Evolutionary conservation across 2,113 vertebrate genomes (phyloP), one percentile per base, ranked within the genome.

Genomic region (Festucalex cinctus): DNA sequence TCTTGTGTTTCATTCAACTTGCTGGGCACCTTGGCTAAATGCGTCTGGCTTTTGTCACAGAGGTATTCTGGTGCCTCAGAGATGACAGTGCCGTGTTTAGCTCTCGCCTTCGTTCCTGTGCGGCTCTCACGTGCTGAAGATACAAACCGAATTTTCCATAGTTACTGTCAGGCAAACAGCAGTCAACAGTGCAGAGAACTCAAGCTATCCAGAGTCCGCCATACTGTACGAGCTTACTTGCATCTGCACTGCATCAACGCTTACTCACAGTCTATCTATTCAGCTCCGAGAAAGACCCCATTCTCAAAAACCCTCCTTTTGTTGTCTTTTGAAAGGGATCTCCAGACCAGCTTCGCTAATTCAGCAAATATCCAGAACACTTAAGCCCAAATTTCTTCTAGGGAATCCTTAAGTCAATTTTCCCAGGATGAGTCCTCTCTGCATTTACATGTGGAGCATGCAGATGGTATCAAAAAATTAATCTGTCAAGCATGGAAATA

Each of bases 131-230:
- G 74, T 82, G 79, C 71, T 41, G 74, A 22, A 79, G 78, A 84
- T 74, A 81, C 76, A 71, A 64, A 74, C 62, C 65, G 26, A 53
- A 16, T 78, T 86, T 69, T n/a, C 83, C 59, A 90, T 88, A 83
- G 89, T 71, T 79, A 91, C 85, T 60, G 72, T 57, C 71, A 65
- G 74, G 74, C 83, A 87, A 91, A 90, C 85, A 90, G 49, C 65
- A 79, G 74, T 87, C 83, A 90, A 88, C 86, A 88, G 66, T 37
- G 69, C 65, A 46, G 53, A 6, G 36, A 63, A 39, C 43, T 66
- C 37, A 53, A 58, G 39, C 37, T 54, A 32, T 74, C 57, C 28
- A 10, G 14, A 14, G 68, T 28, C 69, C n/a, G 12, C 37, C 36
- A 19, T n/a, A 66, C 74, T 77, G 51, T 59, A 76, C 53, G 75